Conservation (phyloP, 2,888 invertebrate species). For the Charanyca ferruginea region DNA sequence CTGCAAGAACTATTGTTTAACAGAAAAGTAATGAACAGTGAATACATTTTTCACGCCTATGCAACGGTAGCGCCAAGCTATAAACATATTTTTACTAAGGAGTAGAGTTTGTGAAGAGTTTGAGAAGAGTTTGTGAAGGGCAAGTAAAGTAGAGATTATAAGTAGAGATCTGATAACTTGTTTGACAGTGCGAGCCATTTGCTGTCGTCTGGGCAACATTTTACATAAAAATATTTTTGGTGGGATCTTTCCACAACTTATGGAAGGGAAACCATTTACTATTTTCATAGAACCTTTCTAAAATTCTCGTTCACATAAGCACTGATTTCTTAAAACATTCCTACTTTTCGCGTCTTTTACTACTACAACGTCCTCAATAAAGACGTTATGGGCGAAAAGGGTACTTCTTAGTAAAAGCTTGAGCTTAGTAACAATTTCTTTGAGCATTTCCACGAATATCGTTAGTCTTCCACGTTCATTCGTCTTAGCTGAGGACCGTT, state of each 20-base stretch:
- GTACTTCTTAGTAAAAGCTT: constrained; percentile 43
- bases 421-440: constrained; percentile 39
- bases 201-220: too few relatives aligned
- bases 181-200: too few relatives aligned
- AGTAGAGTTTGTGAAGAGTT: too few relatives aligned
- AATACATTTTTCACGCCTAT: too few relatives aligned
- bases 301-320: constrained; percentile 4
- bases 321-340: constrained; percentile 2
- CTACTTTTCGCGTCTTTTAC: constrained; percentile 37
- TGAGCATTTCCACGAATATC: constrained; percentile 33
- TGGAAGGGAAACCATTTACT: constrained; percentile 13
- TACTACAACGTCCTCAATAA: constrained; percentile 28
- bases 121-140: too few relatives aligned
- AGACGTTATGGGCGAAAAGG: constrained; percentile 48
- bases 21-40: too few relatives aligned
- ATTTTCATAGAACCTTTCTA: constrained; percentile 18
- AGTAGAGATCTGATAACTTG: too few relatives aligned
- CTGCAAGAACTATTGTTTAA: too few relatives aligned
- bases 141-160: too few relatives aligned
- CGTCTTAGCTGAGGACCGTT: constrained; percentile 11
- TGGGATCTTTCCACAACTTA: constrained; percentile 11
- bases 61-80: too few relatives aligned
- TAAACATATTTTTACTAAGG: too few relatives aligned
- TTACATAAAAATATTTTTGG: too few relatives aligned
- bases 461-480: constrained; percentile 40